Base-by-base conservation (phyloP, 2,113 vertebrate genomes). In the Artemisiospiza belli region DNA sequence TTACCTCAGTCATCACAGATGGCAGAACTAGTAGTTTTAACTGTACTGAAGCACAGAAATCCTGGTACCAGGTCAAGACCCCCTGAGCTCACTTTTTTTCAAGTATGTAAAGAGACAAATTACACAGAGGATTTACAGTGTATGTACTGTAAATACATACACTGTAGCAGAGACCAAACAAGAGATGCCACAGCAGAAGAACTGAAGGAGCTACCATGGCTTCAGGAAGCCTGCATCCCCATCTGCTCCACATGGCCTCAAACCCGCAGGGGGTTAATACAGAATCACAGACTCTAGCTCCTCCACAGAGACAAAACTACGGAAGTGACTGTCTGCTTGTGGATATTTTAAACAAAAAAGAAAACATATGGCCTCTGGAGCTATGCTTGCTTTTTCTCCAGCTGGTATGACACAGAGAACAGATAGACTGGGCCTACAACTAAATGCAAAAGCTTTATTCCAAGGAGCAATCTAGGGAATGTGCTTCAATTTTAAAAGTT, bases 361-460 rank as follows among this genome's bases (percentile, higher is more conserved):
- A 94, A 95, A 97, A 95, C 90, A 95, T 75, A 96, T 92, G 93
- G 90, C 92, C 68, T 85, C 82, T 67, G 87, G 37, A 95, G 83
- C 54, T 82, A 61, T 7, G 33, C 30, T 97, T 88, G 51, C 78
- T 94, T 81, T 94, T 92, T 83, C 46, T 80, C 49, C 78, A 87
- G 81, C 78, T 80, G 82, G 77, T 92, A 74, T 2, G 58, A 84
- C 51, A 69, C 25, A 73, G n/a, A 79, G 41, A 89, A 84, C 35
- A 72, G 54, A 89, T 51, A 87, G 55, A 24, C 35, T 69, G 47
- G 82, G 55, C 58, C 89, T 88, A 79, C 55, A 74, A 84, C 25
- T 73, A 79, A 68, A 73, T 22, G 52, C 27, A 69, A 74, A 89
- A 83, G 62, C 27, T 84, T 89, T 87, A 76, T 51, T 75, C 25